These are phyloP conservation scores for Cantharis lateralis DNA, from an alignment of 2,888 invertebrate genomes.

Conservation along the genomic window DNA sequence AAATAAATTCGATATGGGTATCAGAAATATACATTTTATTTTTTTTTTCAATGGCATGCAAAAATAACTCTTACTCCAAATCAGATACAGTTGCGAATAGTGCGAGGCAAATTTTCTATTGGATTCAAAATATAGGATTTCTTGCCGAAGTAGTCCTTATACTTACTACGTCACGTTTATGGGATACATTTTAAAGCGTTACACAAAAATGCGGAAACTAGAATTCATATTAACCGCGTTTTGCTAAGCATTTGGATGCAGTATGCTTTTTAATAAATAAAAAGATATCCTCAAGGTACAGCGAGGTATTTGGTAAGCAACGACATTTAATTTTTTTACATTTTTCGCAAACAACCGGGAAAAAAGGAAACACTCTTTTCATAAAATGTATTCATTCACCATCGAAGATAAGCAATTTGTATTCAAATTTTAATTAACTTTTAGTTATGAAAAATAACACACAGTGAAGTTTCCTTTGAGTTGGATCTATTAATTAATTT, in stretches of 20 bases:
- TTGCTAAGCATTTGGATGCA: background rate
- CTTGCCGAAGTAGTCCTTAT: slow-evolving; percentile 11
- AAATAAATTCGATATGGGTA: slow-evolving; percentile 24
- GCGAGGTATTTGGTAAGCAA: background rate
- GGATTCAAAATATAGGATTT: slow-evolving; percentile 9
- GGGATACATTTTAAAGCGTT: slow-evolving; percentile 12
- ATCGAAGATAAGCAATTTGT: background rate
- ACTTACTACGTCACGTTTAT: slow-evolving; percentile 9
- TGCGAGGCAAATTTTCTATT: slow-evolving; percentile 10
- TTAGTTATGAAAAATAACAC: background rate
- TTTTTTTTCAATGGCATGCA: slow-evolving; percentile 9
- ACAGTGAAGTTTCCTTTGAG: background rate
- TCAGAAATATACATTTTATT: slow-evolving; percentile 20
- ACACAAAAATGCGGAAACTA: background rate
- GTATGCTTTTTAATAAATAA: background rate
- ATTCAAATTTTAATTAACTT: background rate
- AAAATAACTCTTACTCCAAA: slow-evolving; percentile 12
- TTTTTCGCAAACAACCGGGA: background rate
- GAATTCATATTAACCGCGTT: background rate
- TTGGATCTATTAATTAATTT: background rate
- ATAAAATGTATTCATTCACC: background rate
- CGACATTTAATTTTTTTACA: background rate
- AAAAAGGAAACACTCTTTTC: background rate
- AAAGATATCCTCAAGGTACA: background rate
- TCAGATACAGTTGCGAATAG: slow-evolving; percentile 14